These are phyloP conservation scores for Eupithecia centaureata DNA, from an alignment of 2,888 invertebrate species.

Conservation along the genomic window DNA sequence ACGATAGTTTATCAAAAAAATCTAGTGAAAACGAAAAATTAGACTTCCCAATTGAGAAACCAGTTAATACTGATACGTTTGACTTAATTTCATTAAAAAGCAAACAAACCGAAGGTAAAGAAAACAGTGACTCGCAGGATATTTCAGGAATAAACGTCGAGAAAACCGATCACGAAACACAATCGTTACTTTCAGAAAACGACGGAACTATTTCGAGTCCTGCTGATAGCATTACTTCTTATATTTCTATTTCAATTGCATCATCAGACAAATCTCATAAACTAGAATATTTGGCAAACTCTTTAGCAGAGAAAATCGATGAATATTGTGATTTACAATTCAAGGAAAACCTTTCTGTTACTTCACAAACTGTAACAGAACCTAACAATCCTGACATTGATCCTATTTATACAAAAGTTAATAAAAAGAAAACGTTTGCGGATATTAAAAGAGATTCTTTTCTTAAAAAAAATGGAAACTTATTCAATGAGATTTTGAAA, in stretches of 20 bases:
- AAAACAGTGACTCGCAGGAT: conserved; percentile 42
- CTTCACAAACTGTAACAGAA: conserved; percentile 60
- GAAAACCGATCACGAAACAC: conserved; percentile 61
- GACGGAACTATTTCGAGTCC: conserved; percentile 78
- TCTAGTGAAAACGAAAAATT: conserved; percentile 62
- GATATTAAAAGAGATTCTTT: conserved; percentile 74
- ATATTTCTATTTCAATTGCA: conserved; percentile 79
- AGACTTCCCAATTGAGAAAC: conserved; percentile 49
- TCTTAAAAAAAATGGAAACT: conserved; percentile 66
- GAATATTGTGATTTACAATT: conserved; percentile 81
- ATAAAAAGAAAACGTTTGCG: conserved; percentile 83
- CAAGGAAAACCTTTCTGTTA: conserved; percentile 65
- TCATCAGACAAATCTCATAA: conserved; percentile 81
- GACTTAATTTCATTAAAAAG: conserved; percentile 64
- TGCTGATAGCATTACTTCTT: conserved; percentile 80
- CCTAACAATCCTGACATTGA: conserved; percentile 61
- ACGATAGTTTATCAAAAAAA: conserved; percentile 73
- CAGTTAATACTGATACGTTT: conserved; percentile 54
- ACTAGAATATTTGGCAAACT: conserved; percentile 79
- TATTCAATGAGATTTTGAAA: conserved; percentile 65
- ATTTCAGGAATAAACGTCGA: conserved; percentile 40
- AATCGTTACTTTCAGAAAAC: conserved; percentile 76
- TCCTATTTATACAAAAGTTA: conserved; percentile 75
- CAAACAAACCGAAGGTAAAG: conserved; percentile 51
- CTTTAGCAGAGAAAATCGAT: conserved; percentile 81